phyloP scores from a whole-genome alignment of 2,113 vertebrate species.

The Salvator merianae region DNA sequence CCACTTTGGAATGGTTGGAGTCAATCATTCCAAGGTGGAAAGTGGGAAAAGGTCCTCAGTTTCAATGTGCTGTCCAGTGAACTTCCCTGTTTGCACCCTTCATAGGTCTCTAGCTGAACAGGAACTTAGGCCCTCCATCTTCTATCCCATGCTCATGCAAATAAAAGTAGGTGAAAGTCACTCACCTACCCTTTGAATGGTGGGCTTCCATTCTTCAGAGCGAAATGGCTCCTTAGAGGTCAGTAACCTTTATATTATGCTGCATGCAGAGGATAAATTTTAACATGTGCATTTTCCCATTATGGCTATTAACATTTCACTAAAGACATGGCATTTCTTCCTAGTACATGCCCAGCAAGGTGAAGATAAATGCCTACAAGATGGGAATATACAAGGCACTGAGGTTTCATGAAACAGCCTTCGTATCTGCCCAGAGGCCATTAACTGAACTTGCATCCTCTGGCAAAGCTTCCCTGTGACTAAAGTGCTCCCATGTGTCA shows the following conservation, averaged over 20 bases:
- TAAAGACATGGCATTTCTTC: slow-evolving; percentile 34
- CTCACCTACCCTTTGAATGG: neutral
- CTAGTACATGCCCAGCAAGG: slow-evolving; percentile 10
- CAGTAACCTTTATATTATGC: slow-evolving; percentile 9
- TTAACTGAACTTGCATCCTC: slow-evolving; percentile 63
- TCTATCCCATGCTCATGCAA: neutral
- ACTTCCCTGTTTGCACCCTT: neutral
- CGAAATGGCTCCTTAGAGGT: slow-evolving; percentile 17
- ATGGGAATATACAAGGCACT: slow-evolving; percentile 36
- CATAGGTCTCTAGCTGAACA: neutral
- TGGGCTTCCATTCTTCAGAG: neutral
- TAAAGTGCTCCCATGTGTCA: slow-evolving; percentile 54
- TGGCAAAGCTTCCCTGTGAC: slow-evolving; percentile 52
- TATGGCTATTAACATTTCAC: slow-evolving; percentile 41
- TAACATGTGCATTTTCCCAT: slow-evolving; percentile 2
- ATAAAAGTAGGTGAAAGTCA: neutral
- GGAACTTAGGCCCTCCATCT: neutral
- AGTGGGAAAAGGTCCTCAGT: too few relatives aligned
- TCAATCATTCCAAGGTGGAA: too few relatives aligned
- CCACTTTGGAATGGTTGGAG: too few relatives aligned
- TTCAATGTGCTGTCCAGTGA: neutral
- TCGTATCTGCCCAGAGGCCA: slow-evolving; percentile 47
- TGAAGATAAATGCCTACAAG: slow-evolving; percentile 54
- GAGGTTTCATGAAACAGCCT: slow-evolving; percentile 23
- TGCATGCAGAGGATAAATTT: slow-evolving; percentile 31